Evolutionary conservation across 1,140 invertebrate genomes (phyloP), one percentile per base, ranked within the genome.

Genomic region (Pogonomyrmex californicus): DNA sequence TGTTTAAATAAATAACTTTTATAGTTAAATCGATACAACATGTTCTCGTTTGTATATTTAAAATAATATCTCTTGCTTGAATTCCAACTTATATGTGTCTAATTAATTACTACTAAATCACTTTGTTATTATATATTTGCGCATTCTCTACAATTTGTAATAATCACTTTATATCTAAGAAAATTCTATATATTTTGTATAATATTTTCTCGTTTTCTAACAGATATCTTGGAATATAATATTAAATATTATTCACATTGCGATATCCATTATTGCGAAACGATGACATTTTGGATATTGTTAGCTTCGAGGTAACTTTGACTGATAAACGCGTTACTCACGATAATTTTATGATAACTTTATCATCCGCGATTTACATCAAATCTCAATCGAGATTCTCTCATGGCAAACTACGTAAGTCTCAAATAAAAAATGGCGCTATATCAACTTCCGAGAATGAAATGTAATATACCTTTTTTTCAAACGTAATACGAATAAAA

Each of bases 261-360:
- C 36, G 12, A 44, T 44, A 73, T 51, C 12, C 47, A 2, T 71
- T n/a, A 1, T 23, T 36, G 14, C 30, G 9, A 30, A 4, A n/a
- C n/a, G 23, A 44, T 9, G 41, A 54, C 36, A 12, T 54, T 79
- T 81, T 2, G 14, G 70, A 73, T 38, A 68, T 41, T 9, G 47
- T 54, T 33, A 58, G 47, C n/a, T 70, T 2, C 5, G 63, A 81
- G 14, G 38, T 1, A 70, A 70, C 23, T 70, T 68, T 38, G 17
- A 14, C 30, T 6, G 78, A 81, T 70, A 81, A 73, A 60, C 78
- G 7, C 51, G 54, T 36, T 36, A 17, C 41, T 56, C 36, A 10
- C 23, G 70, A 63, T 76, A 62, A 85, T 60, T 47, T 23, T 23
- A 10, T 60, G 79, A 85, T 76, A 85, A 76, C 56, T 75, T 85